Evolutionary conservation across 2,797 vertebrate species (phyloP), one percentile per base, ranked within the genome.

Genomic region (Aldrovandia affinis): DNA sequence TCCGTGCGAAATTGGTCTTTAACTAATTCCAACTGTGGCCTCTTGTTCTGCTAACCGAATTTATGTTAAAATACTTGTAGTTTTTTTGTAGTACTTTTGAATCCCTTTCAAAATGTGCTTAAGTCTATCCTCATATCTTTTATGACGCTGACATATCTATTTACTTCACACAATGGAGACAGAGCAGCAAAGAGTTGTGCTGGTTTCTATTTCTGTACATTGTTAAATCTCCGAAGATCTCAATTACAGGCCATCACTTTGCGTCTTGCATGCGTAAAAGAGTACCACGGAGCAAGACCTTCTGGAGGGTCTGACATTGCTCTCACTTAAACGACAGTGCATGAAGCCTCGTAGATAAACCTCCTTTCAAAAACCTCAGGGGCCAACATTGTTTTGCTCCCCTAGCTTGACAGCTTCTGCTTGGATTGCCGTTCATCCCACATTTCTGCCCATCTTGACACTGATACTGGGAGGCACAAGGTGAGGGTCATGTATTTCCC

Each of bases 81-180:
- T 50, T 52, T 52, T 52, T 52, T 52, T 52, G 8, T 8, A 52
- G n/a, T n/a, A n/a, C n/a, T n/a, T n/a, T n/a, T n/a, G n/a, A n/a
- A n/a, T n/a, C n/a, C n/a, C n/a, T 63, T 63, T 63, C 8, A 28
- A 2, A 9, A 28, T n/a, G 25, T n/a, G n/a, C 59, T 28, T 63
- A 10, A n/a, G n/a, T n/a, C n/a, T n/a, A n/a, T n/a, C n/a, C n/a
- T n/a, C n/a, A n/a, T n/a, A n/a, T n/a, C n/a, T n/a, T n/a, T n/a
- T n/a, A n/a, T n/a, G 91, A 90, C 78, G 78, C 81, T 63, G 89
- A 89, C 87, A 86, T 88, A 90, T 88, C 85, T 90, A 88, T 90
- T 92, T 89, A 91, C 91, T 90, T 90, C 89, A 78, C 91, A 91
- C 91, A 91, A 91, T 88, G 88, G 91, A 89, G 89, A 90, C 70